Base-by-base conservation (phyloP, 1,140 invertebrate genomes). In the Yoshiicerus persimilis region DNA sequence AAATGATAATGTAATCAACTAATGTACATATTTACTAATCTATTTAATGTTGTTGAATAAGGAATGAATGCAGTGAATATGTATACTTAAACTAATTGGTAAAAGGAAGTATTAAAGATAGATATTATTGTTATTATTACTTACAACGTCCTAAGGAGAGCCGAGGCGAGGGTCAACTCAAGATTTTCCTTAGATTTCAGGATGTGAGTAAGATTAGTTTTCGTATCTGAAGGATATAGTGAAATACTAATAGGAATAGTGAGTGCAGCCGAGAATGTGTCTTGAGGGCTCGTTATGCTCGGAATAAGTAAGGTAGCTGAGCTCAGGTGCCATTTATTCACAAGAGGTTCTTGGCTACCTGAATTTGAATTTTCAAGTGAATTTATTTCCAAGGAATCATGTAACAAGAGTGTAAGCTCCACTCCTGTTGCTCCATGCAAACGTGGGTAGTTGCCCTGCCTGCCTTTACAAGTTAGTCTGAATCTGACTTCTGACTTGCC, bases 361-460 rank as follows among this genome's bases (percentile, higher is more conserved):
- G 75, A 80, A 80, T 80, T 80, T 80, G 32, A 80, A 80, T 80
- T 80, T 77, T 80, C 75, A 80, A 80, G 75, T 80, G 75, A 80
- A 80, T 80, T 80, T 80, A 80, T 80, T 70, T 80, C 75, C 75
- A 32, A 80, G 30, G 32, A 80, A 80, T 36, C 75, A 80, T 38
- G 34, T 30, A 80, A 36, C 16, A 38, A 80, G 75, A 80, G 75
- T 80, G 75, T 34, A 80, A n/a, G 32, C 4, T 80, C 16, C 9
- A 13, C 34, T 36, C 25, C 27, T 70, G 66, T 30, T 16, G 5
- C 2, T 25, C 27, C 8, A 66, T 4, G 10, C 8, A 25, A 1
- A 30, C 16, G 25, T 70, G 30, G 13, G 66, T 70, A 70, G 66
- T 11, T 70, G 66, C 30, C 66, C 30, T 70, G 25, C 66, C 66